Percentiles rank a stretch among this genome's conserved stretches.
Evolutionary conservation across 2,797 vertebrate genomes (phyloP).

Genomic region (Halcyon smyrnensis): DNA sequence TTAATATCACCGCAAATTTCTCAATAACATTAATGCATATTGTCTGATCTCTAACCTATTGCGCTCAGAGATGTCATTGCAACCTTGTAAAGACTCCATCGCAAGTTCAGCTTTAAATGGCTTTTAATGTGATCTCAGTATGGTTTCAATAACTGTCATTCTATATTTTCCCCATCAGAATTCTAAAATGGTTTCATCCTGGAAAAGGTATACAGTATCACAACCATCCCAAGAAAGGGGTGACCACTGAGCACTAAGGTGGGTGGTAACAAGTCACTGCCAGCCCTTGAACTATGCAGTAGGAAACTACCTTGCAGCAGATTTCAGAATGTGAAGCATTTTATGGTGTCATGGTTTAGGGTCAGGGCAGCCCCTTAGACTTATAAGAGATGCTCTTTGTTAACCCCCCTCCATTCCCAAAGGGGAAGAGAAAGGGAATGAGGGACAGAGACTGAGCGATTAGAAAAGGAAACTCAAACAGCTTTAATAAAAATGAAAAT

Average conservation of each 20-base stretch:
- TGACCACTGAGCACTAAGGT: neutral
- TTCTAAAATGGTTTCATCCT: neutral
- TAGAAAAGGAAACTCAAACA: too few species aligned
- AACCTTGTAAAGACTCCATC: neutral
- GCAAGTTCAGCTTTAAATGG: neutral
- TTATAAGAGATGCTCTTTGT: too few species aligned
- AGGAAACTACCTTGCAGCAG: neutral
- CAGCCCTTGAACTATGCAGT: neutral
- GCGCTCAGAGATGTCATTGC: neutral
- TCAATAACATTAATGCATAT: neutral
- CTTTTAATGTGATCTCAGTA: neutral
- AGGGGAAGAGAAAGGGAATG: too few species aligned
- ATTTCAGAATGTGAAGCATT: neutral
- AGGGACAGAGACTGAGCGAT: too few species aligned
- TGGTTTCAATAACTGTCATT: neutral
- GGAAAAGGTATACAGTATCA: neutral
- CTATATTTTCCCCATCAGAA: neutral
- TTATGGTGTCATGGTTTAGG: neutral
- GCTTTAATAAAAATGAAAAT: too few species aligned
- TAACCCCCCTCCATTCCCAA: too few species aligned
- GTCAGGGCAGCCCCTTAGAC: too few species aligned
- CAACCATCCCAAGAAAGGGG: neutral
- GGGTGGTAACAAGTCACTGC: neutral
- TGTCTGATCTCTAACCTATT: neutral
- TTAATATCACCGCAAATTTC: neutral